Percentiles rank a stretch among this genome's conserved stretches.
Conservation (phyloP, 1,140 invertebrate genomes). For the Triops cancriformis region DNA sequence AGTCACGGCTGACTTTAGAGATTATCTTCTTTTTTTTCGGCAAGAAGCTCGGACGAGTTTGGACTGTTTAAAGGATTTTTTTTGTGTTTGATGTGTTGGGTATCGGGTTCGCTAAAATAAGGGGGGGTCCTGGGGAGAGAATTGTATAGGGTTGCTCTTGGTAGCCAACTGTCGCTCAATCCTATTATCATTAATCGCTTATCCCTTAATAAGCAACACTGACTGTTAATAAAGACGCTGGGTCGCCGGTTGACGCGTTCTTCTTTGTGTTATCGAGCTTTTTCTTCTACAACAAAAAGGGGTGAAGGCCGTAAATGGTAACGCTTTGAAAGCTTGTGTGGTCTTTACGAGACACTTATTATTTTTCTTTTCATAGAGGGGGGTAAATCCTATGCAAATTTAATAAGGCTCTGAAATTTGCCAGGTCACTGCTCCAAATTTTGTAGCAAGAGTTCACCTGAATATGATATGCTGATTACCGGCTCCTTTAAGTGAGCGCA, state of each 20-base stretch:
- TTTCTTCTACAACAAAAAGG: background rate
- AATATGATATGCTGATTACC: background rate
- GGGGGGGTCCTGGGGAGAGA: background rate
- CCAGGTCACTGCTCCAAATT: background rate
- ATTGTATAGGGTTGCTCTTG: background rate
- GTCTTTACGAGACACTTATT: background rate
- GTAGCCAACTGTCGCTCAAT: background rate
- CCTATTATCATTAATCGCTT: conserved; percentile 11
- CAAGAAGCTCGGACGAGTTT: no score
- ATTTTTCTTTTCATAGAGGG: no score
- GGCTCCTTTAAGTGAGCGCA: no score
- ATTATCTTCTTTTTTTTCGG: background rate
- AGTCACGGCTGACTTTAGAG: background rate
- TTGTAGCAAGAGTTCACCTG: background rate
- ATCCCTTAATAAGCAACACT: background rate
- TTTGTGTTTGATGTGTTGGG: background rate
- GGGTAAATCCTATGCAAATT: background rate
- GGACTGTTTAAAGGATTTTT: no score
- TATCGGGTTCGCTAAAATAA: background rate
- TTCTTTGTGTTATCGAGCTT: background rate
- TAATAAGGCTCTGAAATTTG: background rate
- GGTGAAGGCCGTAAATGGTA: background rate
- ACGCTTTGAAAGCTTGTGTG: background rate
- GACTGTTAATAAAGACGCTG: background rate
- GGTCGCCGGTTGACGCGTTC: background rate